A percentile compares a stretch with the other conserved stretches of the same genome.
Conservation (phyloP, 2,888 invertebrate species). For the Schizotus pectinicornis region DNA sequence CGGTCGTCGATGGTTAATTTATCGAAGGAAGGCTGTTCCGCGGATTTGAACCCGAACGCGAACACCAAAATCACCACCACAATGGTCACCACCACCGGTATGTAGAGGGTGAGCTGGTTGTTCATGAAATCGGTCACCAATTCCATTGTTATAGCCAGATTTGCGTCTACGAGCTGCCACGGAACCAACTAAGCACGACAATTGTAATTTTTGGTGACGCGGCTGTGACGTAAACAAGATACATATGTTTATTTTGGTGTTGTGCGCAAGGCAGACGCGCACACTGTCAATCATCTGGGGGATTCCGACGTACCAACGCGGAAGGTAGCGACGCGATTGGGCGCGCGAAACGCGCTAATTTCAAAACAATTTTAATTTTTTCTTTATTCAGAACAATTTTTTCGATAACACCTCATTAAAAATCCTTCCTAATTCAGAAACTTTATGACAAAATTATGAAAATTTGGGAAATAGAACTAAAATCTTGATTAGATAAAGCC, state of each 20-base stretch:
- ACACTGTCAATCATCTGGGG: slow-evolving; percentile 25
- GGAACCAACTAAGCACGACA: slow-evolving; percentile 36
- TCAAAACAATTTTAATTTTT: slow-evolving; percentile 1
- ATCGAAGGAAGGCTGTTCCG: slow-evolving; percentile 78
- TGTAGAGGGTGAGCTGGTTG: slow-evolving; percentile 64
- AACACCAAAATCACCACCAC: slow-evolving; percentile 46
- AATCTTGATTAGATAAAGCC: no score
- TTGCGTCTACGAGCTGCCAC: slow-evolving; percentile 42
- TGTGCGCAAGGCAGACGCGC: slow-evolving; percentile 43
- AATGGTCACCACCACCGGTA: slow-evolving; percentile 63
- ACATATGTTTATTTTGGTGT: slow-evolving; percentile 40
- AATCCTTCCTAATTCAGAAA: no score
- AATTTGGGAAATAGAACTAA: no score
- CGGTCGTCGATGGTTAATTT: slow-evolving; percentile 73
- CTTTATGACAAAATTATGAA: no score
- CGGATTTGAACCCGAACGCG: slow-evolving; percentile 48
- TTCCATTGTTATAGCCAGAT: slow-evolving; percentile 59
- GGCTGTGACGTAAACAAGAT: slow-evolving; percentile 71
- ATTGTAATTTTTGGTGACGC: slow-evolving; percentile 66
- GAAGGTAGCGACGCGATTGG: neutral
- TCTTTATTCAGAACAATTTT: no score
- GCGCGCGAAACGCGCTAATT: neutral
- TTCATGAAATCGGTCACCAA: slow-evolving; percentile 65
- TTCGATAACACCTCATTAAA: no score
- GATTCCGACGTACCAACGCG: slow-evolving; percentile 10